Percentiles rank a stretch among this genome's conserved stretches.
Evolutionary conservation across 2,797 vertebrate genomes (phyloP).

Genomic region (Meda fulgida): DNA sequence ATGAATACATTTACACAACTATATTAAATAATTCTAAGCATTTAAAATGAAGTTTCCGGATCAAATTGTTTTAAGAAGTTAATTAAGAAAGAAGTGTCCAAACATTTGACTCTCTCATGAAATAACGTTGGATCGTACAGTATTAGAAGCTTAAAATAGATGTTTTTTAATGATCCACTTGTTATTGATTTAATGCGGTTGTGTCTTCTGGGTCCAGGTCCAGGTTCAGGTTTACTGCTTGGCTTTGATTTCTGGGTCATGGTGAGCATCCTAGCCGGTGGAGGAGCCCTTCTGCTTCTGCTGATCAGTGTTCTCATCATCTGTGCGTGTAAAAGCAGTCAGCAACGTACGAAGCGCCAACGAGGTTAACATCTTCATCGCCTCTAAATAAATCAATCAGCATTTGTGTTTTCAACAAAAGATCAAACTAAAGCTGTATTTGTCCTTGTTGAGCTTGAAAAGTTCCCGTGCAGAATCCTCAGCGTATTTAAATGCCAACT

Average conservation of each 20-base stretch:
- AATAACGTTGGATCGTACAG: background rate
- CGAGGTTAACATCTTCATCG: background rate
- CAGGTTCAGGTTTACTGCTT: background rate
- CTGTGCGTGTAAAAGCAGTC: slow-evolving; percentile 45
- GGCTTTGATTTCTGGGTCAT: background rate
- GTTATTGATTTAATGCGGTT: background rate
- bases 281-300: background rate
- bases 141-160: background rate
- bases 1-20: background rate
- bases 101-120: background rate
- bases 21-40: background rate
- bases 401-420: background rate
- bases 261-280: background rate
- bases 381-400: background rate
- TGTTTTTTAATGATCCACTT: background rate
- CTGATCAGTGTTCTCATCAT: background rate
- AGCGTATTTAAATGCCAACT: background rate
- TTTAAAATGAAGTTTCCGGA: background rate
- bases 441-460: background rate
- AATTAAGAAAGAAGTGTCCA: background rate
- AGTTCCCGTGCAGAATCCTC: accelerated
- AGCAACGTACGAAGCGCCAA: background rate
- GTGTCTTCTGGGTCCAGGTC: background rate
- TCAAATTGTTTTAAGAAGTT: background rate
- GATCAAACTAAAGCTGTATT: background rate